Conservation (phyloP, 2,888 invertebrate genomes). For the Lithophane ornitopus region DNA sequence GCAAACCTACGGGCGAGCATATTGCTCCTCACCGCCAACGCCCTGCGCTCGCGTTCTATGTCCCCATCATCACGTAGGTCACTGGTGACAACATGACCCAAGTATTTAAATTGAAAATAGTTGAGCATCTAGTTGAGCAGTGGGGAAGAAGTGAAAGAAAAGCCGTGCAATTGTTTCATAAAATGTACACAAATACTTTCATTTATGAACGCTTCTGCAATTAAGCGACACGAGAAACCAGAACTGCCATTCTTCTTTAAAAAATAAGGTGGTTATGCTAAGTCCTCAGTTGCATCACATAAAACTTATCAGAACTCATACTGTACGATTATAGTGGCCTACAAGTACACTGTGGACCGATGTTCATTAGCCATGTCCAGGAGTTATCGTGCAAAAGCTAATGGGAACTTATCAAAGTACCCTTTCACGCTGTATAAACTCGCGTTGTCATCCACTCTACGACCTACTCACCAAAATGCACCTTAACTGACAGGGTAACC, state of each 20-base stretch:
- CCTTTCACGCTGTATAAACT: background rate
- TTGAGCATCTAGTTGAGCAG: too few species aligned
- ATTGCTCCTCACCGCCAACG: too few species aligned
- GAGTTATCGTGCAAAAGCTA: background rate
- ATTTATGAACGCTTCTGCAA: background rate
- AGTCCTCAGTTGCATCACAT: too few species aligned
- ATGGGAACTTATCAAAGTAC: background rate
- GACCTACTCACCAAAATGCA: background rate
- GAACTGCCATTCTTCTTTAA: background rate
- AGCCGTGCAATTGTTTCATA: background rate
- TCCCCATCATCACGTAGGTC: too few species aligned
- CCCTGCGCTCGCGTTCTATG: too few species aligned
- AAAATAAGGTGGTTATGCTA: background rate
- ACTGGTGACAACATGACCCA: too few species aligned
- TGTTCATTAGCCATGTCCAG: background rate
- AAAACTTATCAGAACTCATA: background rate
- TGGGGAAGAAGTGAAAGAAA: background rate
- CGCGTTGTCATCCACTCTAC: background rate
- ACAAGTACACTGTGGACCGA: too few species aligned
- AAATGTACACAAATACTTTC: too few species aligned
- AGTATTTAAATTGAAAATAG: too few species aligned
- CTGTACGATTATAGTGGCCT: background rate
- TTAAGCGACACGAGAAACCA: background rate
- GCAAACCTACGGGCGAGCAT: too few species aligned
- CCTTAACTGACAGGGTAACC: background rate